phyloP scores from a whole-genome alignment of 2,113 vertebrate species.

The Sorex araneus region DNA sequence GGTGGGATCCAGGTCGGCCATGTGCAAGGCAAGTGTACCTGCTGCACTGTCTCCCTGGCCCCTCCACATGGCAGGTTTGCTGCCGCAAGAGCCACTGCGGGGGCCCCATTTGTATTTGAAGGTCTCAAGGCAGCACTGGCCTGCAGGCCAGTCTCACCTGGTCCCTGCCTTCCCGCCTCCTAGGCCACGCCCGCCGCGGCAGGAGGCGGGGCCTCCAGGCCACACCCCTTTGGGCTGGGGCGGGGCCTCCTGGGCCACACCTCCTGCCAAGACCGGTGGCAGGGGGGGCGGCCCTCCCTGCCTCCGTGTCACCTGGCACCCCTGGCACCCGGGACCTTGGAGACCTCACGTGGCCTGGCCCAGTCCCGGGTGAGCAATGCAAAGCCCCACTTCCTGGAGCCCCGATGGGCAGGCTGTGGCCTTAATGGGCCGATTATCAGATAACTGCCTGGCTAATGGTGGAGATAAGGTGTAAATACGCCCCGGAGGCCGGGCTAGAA shows the following conservation, averaged over 20 bases:
- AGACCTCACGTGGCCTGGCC: slow-evolving; percentile 69
- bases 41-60: too few species aligned
- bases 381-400: slow-evolving; percentile 84
- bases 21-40: too few species aligned
- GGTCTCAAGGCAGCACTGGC: too few species aligned
- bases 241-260: background rate
- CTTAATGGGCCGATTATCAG: slow-evolving; percentile 90
- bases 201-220: too few species aligned
- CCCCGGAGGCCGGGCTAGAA: slow-evolving; percentile 87
- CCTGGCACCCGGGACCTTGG: background rate
- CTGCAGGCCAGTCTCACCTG: too few species aligned
- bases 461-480: slow-evolving; percentile 89
- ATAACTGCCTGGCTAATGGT: slow-evolving; percentile 89
- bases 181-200: too few species aligned
- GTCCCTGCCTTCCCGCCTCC: too few species aligned
- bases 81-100: too few species aligned
- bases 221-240: background rate
- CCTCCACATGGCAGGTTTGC: too few species aligned
- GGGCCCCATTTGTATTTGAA: too few species aligned
- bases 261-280: background rate
- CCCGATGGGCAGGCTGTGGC: slow-evolving; percentile 85
- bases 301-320: background rate
- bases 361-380: slow-evolving; percentile 30
- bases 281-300: background rate
- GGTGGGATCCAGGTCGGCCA: too few species aligned